Evolutionary conservation across 1,140 invertebrate genomes (phyloP).

Genomic region (Cylas formicarius): DNA sequence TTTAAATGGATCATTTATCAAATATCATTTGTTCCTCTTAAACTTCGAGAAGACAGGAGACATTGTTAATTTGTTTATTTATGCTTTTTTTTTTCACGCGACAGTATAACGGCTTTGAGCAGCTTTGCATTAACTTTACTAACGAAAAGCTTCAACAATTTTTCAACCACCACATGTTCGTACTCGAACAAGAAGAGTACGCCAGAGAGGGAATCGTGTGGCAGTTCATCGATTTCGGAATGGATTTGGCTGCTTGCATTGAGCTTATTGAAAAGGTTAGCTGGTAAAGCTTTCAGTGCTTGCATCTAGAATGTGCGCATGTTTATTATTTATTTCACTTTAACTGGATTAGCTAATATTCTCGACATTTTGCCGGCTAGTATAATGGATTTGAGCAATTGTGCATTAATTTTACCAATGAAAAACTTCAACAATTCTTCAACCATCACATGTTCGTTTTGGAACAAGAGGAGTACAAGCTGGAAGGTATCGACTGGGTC

Average conservation of each 20-base stretch:
- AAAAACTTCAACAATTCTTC: slow-evolving; percentile 95
- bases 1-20: no score
- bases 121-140: slow-evolving; percentile 98
- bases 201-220: slow-evolving; percentile 89
- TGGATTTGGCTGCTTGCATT: slow-evolving; percentile 94
- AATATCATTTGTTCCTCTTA: no score
- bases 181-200: slow-evolving; percentile 95
- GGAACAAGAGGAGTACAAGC: slow-evolving; percentile 94
- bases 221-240: slow-evolving; percentile 96
- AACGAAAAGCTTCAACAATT: slow-evolving; percentile 97
- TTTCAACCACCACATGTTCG: slow-evolving; percentile 98
- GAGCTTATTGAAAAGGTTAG: slow-evolving; percentile 92
- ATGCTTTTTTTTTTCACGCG: slow-evolving; percentile 30
- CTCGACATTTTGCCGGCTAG: slow-evolving; percentile 45
- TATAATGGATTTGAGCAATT: slow-evolving; percentile 97
- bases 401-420: slow-evolving; percentile 97
- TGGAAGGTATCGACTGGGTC: slow-evolving; percentile 86
- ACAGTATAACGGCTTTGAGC: slow-evolving; percentile 95
- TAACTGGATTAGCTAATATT: slow-evolving; percentile 20
- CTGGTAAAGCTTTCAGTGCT: no score
- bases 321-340: background rate
- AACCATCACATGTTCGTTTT: slow-evolving; percentile 97
- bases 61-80: no score
- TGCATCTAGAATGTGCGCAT: background rate
- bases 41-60: no score